Percentiles rank a stretch among this genome's conserved stretches.
These are phyloP conservation scores for Barbus barbus DNA, from an alignment of 2,113 vertebrate genomes.

Conservation along the genomic window DNA sequence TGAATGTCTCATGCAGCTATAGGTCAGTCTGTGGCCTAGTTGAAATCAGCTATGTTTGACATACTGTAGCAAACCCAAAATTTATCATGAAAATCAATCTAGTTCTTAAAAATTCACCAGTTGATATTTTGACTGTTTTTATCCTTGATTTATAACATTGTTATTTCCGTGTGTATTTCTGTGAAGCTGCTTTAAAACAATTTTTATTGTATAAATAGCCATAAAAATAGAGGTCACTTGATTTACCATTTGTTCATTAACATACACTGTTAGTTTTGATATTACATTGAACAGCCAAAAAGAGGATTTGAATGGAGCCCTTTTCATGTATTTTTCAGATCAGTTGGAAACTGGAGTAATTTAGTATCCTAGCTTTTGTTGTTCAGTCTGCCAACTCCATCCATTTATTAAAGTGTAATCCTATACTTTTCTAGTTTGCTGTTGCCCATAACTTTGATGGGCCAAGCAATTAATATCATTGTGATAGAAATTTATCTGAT, in stretches of 20 bases:
- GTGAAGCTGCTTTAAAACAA: too few relatives aligned
- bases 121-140: too few relatives aligned
- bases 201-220: too few relatives aligned
- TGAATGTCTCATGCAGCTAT: neutral
- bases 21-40: conserved; percentile 1
- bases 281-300: neutral
- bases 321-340: neutral
- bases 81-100: too few relatives aligned
- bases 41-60: neutral
- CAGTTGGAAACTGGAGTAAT: neutral
- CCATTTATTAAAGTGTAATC: neutral
- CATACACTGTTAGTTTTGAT: neutral
- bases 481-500: conserved; percentile 39
- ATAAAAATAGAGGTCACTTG: too few relatives aligned
- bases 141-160: too few relatives aligned
- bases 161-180: too few relatives aligned
- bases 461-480: conserved; percentile 40
- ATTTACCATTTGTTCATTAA: neutral
- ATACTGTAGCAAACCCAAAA: neutral
- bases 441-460: neutral
- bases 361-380: neutral
- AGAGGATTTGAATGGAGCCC: neutral
- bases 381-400: neutral
- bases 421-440: neutral
- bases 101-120: too few relatives aligned